Base-by-base conservation (phyloP, 2,113 vertebrate species). In the Riparia riparia region DNA sequence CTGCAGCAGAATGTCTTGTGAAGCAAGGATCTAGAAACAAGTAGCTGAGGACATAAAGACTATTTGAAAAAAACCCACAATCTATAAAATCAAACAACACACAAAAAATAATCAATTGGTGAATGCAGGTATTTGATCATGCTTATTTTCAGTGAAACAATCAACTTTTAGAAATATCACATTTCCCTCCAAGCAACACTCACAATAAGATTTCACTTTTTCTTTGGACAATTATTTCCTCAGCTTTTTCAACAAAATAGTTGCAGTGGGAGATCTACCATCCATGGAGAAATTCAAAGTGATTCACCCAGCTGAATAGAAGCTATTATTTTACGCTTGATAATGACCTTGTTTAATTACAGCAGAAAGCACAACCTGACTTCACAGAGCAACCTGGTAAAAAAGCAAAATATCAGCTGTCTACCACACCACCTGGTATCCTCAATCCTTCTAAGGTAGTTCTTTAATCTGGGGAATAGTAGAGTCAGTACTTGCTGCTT, bases 291-390 rank as follows among this genome's bases (percentile, higher is more conserved):
- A 88, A 90, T 90, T 70, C 71, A 66, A 45, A 86, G 71, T 24
- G 54, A 76, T 86, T 85, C 82, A 93, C 63, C 47, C 60, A 81
- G 71, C 7, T 88, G 87, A 93, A 86, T 14, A 86, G 64, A 92
- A 95, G 72, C 39, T 95, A 92, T 92, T 90, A 86, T 95, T 93
- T 93, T 58, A 83, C 0, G 6, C 80, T 83, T 89, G 90, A 77
- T 89, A 95, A 89, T 93, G 96, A 96, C 94, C 95, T 96, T 96
- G 89, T 51, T 90, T 97, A 95, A 96, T 95, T 95, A 95, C 71
- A 88, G 37, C 50, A 90, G 95, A 95, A 93, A 93, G 68, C 68
- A 86, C 63, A 93, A 95, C 58, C 73, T 93, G 65, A 93, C 41
- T 94, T 94, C 70, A 80, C 32, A 37, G 49, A 86, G 71, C 85